These are phyloP conservation scores for Tipula vernalis DNA, from an alignment of 2,888 invertebrate genomes.

Conservation along the genomic window DNA sequence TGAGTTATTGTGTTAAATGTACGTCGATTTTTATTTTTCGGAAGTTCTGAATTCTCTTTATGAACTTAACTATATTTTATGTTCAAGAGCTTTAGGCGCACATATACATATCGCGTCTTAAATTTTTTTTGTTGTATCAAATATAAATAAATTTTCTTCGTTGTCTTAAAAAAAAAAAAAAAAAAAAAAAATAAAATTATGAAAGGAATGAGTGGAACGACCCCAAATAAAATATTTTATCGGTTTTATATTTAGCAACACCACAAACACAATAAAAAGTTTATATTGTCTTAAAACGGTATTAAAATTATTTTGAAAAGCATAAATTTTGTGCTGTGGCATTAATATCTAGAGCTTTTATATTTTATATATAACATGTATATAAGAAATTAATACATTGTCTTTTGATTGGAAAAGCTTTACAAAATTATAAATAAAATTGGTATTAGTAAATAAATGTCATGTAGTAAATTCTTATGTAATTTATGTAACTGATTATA, in stretches of 20 bases:
- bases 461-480: background rate
- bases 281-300: background rate
- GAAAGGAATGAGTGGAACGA: background rate
- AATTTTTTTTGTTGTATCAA: background rate
- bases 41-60: background rate
- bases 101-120: background rate
- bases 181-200: background rate
- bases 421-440: background rate
- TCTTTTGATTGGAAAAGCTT: slow-evolving; percentile 4
- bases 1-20: slow-evolving; percentile 4
- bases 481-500: background rate
- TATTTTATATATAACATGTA: background rate
- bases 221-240: background rate
- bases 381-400: background rate
- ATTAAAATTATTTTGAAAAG: background rate
- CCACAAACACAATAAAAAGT: background rate
- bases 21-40: background rate
- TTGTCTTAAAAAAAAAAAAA: background rate
- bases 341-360: background rate
- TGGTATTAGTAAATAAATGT: background rate
- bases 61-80: background rate
- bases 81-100: background rate
- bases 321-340: background rate
- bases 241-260: slow-evolving; percentile 4
- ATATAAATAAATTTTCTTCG: background rate